Evolutionary conservation across 2,888 invertebrate species (phyloP).

Genomic region (Tuberolachnus salignus): DNA sequence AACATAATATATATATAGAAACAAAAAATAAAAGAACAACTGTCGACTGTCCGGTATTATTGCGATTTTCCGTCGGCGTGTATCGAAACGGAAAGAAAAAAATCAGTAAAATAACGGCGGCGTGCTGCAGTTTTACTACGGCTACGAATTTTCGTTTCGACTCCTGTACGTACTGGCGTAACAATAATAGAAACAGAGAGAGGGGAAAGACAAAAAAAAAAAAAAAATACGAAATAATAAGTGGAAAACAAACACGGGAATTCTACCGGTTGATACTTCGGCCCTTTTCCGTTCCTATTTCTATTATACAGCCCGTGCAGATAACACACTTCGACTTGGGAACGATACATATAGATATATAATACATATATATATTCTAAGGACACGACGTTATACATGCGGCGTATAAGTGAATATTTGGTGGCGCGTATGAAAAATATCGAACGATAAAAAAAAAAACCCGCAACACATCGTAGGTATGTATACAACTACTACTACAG

Average conservation of each 20-base stretch:
- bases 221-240: slow-evolving; percentile 25
- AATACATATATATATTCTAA: background rate
- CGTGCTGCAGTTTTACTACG: background rate
- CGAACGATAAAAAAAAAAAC: slow-evolving; percentile 6
- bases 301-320: background rate
- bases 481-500: slow-evolving; percentile 33
- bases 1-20: too few relatives aligned
- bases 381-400: too few relatives aligned
- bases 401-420: slow-evolving; percentile 50
- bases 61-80: too few relatives aligned
- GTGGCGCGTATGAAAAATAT: slow-evolving; percentile 37
- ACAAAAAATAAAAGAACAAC: too few relatives aligned
- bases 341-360: slow-evolving; percentile 18
- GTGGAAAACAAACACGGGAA: slow-evolving; percentile 37
- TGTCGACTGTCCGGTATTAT: too few relatives aligned
- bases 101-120: too few relatives aligned
- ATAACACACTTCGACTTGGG: slow-evolving; percentile 35
- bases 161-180: background rate
- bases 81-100: too few relatives aligned
- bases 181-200: background rate
- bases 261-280: background rate
- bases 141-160: background rate
- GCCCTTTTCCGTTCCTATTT: background rate
- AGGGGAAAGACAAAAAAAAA: background rate
- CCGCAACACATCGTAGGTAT: background rate